Percentiles rank a stretch among this genome's conserved stretches.
These are phyloP conservation scores for Parazoanthus swiftii DNA, from an alignment of 92 coral and sea anemone genomes.

Conservation along the genomic window DNA sequence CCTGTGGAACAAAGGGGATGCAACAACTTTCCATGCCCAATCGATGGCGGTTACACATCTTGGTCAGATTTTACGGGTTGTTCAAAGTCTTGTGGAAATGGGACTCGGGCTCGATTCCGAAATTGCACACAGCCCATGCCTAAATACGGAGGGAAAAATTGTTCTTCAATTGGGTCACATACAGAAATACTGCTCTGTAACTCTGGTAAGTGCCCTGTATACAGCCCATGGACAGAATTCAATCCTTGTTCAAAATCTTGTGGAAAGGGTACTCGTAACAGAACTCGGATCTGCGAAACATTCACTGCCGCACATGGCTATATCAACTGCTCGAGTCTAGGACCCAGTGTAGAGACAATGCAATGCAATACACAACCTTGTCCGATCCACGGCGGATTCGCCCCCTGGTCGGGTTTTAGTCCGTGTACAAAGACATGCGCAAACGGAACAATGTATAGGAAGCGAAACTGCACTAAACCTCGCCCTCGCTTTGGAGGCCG, in stretches of 20 bases:
- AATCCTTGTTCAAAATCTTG: slow-evolving; percentile 72
- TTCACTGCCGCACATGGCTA: slow-evolving; percentile 26
- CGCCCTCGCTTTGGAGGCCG: slow-evolving; percentile 66
- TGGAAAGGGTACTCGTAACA: slow-evolving; percentile 63
- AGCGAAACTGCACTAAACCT: slow-evolving; percentile 74
- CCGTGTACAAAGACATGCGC: slow-evolving; percentile 74
- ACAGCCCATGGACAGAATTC: slow-evolving; percentile 62
- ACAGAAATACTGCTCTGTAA: slow-evolving; percentile 35
- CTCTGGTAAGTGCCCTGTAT: slow-evolving; percentile 37
- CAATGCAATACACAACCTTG: slow-evolving; percentile 60
- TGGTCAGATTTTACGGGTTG: slow-evolving; percentile 74
- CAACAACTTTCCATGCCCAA: slow-evolving; percentile 73
- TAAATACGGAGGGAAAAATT: slow-evolving; percentile 73
- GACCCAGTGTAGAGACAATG: slow-evolving; percentile 32
- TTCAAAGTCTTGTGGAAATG: slow-evolving; percentile 77
- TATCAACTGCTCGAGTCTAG: slow-evolving; percentile 35
- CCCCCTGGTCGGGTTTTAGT: slow-evolving; percentile 80
- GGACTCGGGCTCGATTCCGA: slow-evolving; percentile 58
- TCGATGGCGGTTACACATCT: slow-evolving; percentile 75
- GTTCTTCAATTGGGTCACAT: slow-evolving; percentile 61
- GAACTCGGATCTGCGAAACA: slow-evolving; percentile 62
- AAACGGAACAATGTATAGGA: slow-evolving; percentile 64
- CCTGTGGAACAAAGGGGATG: slow-evolving; percentile 52
- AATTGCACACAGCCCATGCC: slow-evolving; percentile 76
- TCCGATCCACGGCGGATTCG: slow-evolving; percentile 77